phyloP scores from a whole-genome alignment of 2,888 invertebrate genomes.

The Perizoma flavofasciatum region DNA sequence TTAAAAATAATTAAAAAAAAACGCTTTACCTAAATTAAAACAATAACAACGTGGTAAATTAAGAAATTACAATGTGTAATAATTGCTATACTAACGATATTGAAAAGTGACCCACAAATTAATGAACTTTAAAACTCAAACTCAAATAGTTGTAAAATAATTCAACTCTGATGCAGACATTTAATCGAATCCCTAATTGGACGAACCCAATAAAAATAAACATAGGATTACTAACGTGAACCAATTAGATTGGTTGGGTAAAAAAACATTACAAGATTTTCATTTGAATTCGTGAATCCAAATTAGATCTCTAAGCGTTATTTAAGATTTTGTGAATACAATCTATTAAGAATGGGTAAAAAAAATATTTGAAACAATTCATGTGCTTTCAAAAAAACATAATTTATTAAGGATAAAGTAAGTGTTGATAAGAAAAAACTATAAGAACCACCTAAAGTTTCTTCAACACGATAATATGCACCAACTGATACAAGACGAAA shows the following conservation, averaged over 20 bases:
- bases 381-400: no score
- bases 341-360: neutral
- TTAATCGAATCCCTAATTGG: slow-evolving; percentile 51
- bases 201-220: slow-evolving; percentile 53
- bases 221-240: slow-evolving; percentile 45
- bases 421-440: neutral
- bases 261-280: slow-evolving; percentile 37
- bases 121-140: slow-evolving; percentile 13
- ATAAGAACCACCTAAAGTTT: no score
- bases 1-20: no score
- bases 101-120: neutral
- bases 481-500: slow-evolving; percentile 9
- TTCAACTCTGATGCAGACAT: slow-evolving; percentile 33
- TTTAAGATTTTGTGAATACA: slow-evolving; percentile 3
- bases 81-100: no score
- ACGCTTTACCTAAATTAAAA: neutral
- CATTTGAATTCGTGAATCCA: slow-evolving; percentile 31
- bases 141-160: slow-evolving; percentile 23
- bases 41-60: neutral
- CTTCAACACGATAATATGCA: no score
- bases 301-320: slow-evolving; percentile 31
- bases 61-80: no score
- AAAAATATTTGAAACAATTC: no score
- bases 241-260: slow-evolving; percentile 47
- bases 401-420: no score